Evolutionary conservation across 2,888 invertebrate species (phyloP), one percentile per base, ranked within the genome.

Genomic region (Pyrocoelia pectoralis): DNA sequence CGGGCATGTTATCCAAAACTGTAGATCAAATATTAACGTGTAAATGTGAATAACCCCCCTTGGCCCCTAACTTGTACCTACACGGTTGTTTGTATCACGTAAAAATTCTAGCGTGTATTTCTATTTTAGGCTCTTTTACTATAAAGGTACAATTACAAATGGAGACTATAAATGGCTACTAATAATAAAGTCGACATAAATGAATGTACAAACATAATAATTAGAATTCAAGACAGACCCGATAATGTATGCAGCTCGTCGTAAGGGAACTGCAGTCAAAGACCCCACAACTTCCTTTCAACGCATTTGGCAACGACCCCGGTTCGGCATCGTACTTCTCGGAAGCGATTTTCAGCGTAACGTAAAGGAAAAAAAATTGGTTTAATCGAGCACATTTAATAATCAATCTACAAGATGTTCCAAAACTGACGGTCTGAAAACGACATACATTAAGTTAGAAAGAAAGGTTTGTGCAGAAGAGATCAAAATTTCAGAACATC

Each of bases 231-330:
- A 69, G 66, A 64, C 65, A 58, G 58, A 57, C 63, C 58, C 61
- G 51, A 64, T 69, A 69, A 69, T 69, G 56, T 66, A 69, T 69
- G 69, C 69, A 69, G 54, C 69, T 69, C 67, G 64, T 66, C 69
- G 67, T 24, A 3, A 65, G 61, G 57, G 53, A 61, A 66, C 60
- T 64, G 61, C 67, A 69, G 69, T 69, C 69, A 67, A 69, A 69
- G 69, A 69, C 69, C 69, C 65, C 61, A 57, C 56, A 17, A 67
- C 66, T 69, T 69, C 69, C 69, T 69, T 63, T 64, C 67, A 63
- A 57, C 63, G 61, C 67, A 67, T 69, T 69, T 67, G 69, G 69
- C 69, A 69, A 67, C 65, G 62, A 61, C 62, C 61, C 56, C 51
- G 59, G 62, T 65, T 50, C 62, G 38, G 38, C 52, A 51, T 41